These are phyloP conservation scores for Osmoderma eremita DNA, from an alignment of 2,888 invertebrate genomes.

Conservation along the genomic window DNA sequence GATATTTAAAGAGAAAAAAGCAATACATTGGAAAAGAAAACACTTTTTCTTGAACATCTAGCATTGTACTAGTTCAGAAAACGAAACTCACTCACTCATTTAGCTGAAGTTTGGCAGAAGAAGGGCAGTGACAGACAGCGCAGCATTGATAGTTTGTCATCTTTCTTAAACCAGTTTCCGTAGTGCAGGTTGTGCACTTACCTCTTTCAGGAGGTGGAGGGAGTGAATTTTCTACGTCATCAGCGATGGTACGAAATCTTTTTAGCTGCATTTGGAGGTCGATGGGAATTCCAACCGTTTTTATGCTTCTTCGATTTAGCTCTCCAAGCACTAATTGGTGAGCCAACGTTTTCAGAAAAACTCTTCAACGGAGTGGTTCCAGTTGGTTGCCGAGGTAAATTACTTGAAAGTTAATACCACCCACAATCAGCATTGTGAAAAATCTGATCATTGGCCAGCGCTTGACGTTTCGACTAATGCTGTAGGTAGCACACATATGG, in stretches of 20 bases:
- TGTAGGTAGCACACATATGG: slow-evolving; percentile 1
- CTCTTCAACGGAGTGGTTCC: slow-evolving; percentile 2
- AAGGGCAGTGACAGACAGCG: slow-evolving; percentile 14
- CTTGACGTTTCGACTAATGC: slow-evolving; percentile 1
- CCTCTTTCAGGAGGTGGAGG: slow-evolving; percentile 23
- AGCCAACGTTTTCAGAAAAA: slow-evolving; percentile 7
- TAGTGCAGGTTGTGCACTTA: slow-evolving; percentile 23
- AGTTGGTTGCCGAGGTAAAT: slow-evolving; percentile 14
- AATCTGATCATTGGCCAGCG: slow-evolving; percentile 5
- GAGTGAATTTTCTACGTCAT: slow-evolving; percentile 13
- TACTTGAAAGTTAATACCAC: not conserved
- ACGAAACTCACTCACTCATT: slow-evolving; percentile 6
- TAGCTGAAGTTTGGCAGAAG: slow-evolving; percentile 2
- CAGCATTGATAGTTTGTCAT: slow-evolving; percentile 31
- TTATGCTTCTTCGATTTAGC: slow-evolving; percentile 21
- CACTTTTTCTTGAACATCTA: not conserved
- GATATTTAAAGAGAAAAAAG: not conserved
- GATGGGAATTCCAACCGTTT: slow-evolving; percentile 23
- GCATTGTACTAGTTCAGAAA: slow-evolving; percentile 6
- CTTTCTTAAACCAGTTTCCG: slow-evolving; percentile 24
- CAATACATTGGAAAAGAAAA: slow-evolving; percentile 2
- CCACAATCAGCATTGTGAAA: slow-evolving; percentile 11
- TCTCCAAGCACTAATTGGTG: slow-evolving; percentile 22
- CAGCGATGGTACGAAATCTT: slow-evolving; percentile 16
- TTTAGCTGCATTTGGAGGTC: slow-evolving; percentile 21